Base-by-base conservation (phyloP, 2,113 vertebrate species). In the Arvicanthis niloticus region DNA sequence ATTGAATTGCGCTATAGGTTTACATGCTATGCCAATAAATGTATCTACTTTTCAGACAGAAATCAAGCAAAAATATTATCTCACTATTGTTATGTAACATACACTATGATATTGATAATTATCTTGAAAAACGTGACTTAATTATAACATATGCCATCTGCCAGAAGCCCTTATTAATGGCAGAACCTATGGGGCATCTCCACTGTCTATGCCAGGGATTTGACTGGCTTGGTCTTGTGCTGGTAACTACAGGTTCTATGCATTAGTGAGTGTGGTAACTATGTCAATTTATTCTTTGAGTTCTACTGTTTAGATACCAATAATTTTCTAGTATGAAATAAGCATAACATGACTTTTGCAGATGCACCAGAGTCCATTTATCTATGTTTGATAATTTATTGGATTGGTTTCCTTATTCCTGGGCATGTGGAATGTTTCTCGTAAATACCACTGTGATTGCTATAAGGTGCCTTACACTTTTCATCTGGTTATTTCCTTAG, bases 401-500 rank as follows among this genome's bases (percentile, higher is more conserved):
- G 89, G 76, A 29, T 9, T 1, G 6, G 34, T 56, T 56, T 90
- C 11, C 19, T 37, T 70, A 16, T 77, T 67, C 42, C 17, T 90
- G n/a, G 11, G 16, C 37, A 92, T 65, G 45, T 85, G 91, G 42
- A 13, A 40, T 88, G 1, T 51, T 88, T 95, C 72, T 88, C 19
- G 17, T 73, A 94, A 85, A 73, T 76, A 85, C 17, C n/a, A 77
- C 34, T 90, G 8, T 0, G 1, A 37, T 87, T 22, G 42, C 45
- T 11, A 29, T 56, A 37, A 91, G 78, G 19, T 68, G 42, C 19
- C 75, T 96, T 58, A 96, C 85, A 56, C 26, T 78, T 93, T 91
- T 90, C 26, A 65, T 95, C 48, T 75, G 58, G 65, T 45, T 88
- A 81, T 96, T 95, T 96, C 37, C 76, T 88, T 92, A 90, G 58